phyloP scores from a whole-genome alignment of 2,113 vertebrate species.

The Octodon degus region DNA sequence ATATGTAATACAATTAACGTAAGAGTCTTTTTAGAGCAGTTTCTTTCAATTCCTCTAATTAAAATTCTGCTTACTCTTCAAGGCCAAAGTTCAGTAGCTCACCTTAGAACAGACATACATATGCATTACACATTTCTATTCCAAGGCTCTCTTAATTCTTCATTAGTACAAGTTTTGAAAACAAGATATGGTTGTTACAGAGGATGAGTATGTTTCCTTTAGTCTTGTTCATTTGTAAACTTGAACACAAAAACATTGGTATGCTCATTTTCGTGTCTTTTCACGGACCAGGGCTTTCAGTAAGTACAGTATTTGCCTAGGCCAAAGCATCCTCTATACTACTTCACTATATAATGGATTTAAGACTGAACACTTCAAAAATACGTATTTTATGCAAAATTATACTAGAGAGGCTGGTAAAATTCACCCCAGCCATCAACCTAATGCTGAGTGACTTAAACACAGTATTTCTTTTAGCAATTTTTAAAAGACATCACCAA shows the following conservation, averaged over 20 bases:
- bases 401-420: slow-evolving; percentile 50
- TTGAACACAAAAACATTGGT: neutral
- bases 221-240: neutral
- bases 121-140: neutral
- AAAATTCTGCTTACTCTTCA: slow-evolving; percentile 21
- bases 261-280: neutral
- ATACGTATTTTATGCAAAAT: slow-evolving; percentile 57
- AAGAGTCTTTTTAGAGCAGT: neutral
- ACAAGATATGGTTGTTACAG: neutral
- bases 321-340: neutral
- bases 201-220: neutral
- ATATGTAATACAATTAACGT: neutral
- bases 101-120: neutral
- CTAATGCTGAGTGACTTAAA: slow-evolving; percentile 61
- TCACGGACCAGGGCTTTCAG: neutral
- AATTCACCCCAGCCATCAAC: slow-evolving; percentile 61
- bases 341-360: neutral
- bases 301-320: neutral
- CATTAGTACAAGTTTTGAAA: neutral
- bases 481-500: slow-evolving; percentile 29
- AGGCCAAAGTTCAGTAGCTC: neutral
- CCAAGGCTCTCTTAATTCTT: neutral
- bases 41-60: slow-evolving; percentile 1
- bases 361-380: slow-evolving; percentile 39
- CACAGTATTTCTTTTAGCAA: slow-evolving; percentile 56